Conservation (phyloP, 2,113 vertebrate genomes). For the Podilymbus podiceps region DNA sequence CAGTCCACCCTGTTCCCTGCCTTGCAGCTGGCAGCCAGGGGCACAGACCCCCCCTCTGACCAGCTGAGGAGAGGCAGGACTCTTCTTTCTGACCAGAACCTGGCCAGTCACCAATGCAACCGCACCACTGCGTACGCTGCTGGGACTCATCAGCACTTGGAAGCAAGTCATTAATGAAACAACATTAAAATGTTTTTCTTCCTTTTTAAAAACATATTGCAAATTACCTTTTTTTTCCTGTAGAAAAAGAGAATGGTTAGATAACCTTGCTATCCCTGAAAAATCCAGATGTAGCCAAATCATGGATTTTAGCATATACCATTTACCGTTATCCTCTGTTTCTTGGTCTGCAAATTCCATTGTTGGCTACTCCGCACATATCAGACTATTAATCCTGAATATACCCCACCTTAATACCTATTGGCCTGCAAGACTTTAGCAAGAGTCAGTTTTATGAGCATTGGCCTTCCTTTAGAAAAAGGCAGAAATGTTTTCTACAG, state of each 20-base stretch:
- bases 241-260: neutral
- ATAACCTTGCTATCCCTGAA: neutral
- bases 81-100: neutral
- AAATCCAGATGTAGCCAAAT: neutral
- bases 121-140: accelerated
- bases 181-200: neutral
- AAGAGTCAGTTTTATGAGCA: neutral
- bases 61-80: neutral
- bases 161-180: neutral
- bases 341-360: neutral
- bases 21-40: neutral
- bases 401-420: neutral
- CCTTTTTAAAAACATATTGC: neutral
- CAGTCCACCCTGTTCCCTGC: neutral
- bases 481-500: neutral
- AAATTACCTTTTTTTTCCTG: neutral
- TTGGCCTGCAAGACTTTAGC: neutral
- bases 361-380: neutral
- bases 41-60: neutral
- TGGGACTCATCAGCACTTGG: neutral
- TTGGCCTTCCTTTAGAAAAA: neutral
- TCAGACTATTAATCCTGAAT: neutral
- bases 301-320: neutral
- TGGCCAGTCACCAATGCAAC: neutral
- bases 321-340: neutral